These are phyloP conservation scores for Parnassius orleans DNA, from an alignment of 2,888 invertebrate species.

Conservation along the genomic window DNA sequence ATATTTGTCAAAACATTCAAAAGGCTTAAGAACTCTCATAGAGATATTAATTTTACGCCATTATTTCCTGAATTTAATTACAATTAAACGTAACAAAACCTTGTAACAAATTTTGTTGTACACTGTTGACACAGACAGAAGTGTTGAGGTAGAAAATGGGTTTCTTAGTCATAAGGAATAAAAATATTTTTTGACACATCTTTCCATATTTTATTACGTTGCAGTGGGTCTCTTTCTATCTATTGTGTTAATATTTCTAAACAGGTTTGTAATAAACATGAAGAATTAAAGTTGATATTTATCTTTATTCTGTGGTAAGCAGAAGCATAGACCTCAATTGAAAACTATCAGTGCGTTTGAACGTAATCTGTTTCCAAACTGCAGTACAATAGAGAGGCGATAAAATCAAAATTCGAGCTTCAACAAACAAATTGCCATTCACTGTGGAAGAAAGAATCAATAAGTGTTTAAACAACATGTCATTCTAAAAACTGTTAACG, in stretches of 20 bases:
- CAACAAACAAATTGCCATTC: slow-evolving; percentile 65
- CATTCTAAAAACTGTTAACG: slow-evolving; percentile 43
- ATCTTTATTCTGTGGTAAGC: slow-evolving; percentile 29
- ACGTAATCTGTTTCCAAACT: slow-evolving; percentile 56
- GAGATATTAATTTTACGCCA: no score
- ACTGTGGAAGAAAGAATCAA: slow-evolving; percentile 50
- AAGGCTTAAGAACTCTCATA: no score
- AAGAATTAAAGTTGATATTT: slow-evolving; percentile 27
- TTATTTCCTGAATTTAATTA: no score
- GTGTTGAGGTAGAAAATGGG: slow-evolving; percentile 22
- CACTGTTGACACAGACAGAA: slow-evolving; percentile 1
- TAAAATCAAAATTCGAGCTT: slow-evolving; percentile 69
- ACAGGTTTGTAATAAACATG: slow-evolving; percentile 22
- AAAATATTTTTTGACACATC: slow-evolving; percentile 10
- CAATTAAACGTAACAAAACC: no score
- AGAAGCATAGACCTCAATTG: slow-evolving; percentile 40
- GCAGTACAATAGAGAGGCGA: slow-evolving; percentile 59
- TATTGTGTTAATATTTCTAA: slow-evolving; percentile 25
- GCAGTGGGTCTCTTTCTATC: slow-evolving; percentile 17
- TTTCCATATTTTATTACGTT: neutral
- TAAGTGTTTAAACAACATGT: slow-evolving; percentile 73
- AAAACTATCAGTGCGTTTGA: slow-evolving; percentile 47
- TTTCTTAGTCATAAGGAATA: slow-evolving; percentile 2
- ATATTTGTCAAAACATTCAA: no score
- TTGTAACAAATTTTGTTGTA: no score